Evolutionary conservation across 2,797 vertebrate genomes (phyloP).

Genomic region (Eospalax fontanierii): DNA sequence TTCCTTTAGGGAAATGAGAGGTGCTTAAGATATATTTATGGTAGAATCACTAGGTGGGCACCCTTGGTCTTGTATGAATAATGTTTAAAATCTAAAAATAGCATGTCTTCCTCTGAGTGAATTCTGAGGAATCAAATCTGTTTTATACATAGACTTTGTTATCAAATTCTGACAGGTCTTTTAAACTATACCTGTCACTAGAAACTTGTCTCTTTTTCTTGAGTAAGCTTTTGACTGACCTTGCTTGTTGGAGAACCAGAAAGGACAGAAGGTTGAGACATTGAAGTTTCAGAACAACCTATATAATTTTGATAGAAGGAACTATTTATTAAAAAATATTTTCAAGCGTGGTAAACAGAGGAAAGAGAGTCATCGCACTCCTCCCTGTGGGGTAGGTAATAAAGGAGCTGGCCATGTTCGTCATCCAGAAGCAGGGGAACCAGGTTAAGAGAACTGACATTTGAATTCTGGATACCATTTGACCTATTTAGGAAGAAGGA

Average conservation of each 20-base stretch:
- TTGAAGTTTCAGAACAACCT: conserved; percentile 23
- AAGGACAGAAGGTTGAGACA: neutral
- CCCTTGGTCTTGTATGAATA: neutral
- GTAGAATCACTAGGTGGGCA: neutral
- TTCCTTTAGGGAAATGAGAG: conserved; percentile 33
- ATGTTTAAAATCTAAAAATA: neutral
- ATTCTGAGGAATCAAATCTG: neutral
- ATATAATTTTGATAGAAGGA: neutral
- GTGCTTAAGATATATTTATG: neutral
- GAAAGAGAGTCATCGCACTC: neutral
- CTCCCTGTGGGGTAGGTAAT: neutral
- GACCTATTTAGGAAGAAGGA: neutral
- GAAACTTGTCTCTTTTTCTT: neutral
- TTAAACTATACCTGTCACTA: conserved; percentile 12
- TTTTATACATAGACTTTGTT: neutral
- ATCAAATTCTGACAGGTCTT: neutral
- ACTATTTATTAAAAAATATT: neutral
- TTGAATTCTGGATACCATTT: neutral
- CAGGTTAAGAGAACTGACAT: neutral
- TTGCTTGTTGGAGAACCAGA: neutral
- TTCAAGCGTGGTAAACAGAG: neutral
- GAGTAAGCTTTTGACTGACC: neutral
- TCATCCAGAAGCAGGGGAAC: neutral
- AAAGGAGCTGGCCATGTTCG: neutral
- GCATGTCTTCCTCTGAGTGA: neutral